These are phyloP conservation scores for Spisula subtruncata DNA, from an alignment of 2,888 invertebrate species.

Conservation along the genomic window DNA sequence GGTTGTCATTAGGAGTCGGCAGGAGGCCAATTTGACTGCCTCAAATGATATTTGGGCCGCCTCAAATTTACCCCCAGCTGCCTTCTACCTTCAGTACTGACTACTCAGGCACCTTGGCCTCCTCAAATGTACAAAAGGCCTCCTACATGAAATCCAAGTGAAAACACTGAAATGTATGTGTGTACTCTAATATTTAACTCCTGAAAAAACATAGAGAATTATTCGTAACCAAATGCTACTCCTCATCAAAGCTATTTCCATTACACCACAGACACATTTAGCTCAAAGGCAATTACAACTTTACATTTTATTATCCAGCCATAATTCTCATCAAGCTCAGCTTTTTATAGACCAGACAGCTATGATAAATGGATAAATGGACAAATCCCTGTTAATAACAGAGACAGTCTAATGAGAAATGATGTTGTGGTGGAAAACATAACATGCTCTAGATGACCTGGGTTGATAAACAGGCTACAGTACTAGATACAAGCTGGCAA, in stretches of 20 bases:
- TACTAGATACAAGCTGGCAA: neutral
- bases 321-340: neutral
- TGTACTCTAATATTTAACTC: neutral
- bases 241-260: neutral
- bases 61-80: no score
- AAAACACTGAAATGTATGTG: no score
- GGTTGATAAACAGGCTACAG: neutral
- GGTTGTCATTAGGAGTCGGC: no score
- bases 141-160: no score
- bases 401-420: neutral
- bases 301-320: neutral
- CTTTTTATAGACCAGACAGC: neutral
- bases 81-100: no score
- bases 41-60: no score
- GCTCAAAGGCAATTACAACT: slow-evolving; percentile 12
- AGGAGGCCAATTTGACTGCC: no score
- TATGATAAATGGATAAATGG: neutral
- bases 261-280: neutral
- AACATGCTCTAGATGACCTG: slow-evolving; percentile 9
- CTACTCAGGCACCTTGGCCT: no score
- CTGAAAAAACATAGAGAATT: neutral
- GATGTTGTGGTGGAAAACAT: neutral
- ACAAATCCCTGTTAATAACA: neutral
- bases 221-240: neutral
- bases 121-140: no score